Percentiles rank a stretch among this genome's conserved stretches.
Conservation (phyloP, 2,113 vertebrate species). For the Lepus europaeus region DNA sequence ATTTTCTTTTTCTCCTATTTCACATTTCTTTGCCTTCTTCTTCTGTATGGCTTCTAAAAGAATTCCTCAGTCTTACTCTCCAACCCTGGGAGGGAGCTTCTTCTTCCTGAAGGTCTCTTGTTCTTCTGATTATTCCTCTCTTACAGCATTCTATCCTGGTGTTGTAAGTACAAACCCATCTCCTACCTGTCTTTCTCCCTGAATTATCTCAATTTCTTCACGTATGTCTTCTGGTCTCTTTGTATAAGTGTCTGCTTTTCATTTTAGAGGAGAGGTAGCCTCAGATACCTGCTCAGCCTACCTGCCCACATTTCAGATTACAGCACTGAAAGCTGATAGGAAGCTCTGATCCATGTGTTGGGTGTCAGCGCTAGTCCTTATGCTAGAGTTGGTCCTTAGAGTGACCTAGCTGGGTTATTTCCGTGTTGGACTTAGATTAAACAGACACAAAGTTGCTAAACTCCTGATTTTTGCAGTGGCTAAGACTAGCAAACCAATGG, state of each 20-base stretch:
- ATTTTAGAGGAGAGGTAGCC: not conserved
- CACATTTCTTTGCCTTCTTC: not conserved
- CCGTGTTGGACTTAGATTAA: not conserved
- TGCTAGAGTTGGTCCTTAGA: not conserved
- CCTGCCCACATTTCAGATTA: not conserved
- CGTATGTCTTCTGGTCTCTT: not conserved
- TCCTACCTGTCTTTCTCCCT: not conserved
- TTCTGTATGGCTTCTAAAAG: not conserved
- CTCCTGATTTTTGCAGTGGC: not conserved
- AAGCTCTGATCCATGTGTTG: not conserved
- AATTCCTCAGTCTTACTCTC: slow-evolving; percentile 6
- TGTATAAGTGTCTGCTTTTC: not conserved
- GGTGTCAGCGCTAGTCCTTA: not conserved
- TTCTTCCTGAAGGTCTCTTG: slow-evolving; percentile 1
- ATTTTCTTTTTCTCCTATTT: not conserved
- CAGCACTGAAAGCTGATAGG: not conserved
- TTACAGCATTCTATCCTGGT: not conserved
- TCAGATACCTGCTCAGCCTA: not conserved
- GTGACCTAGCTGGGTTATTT: not conserved
- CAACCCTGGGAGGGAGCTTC: not conserved
- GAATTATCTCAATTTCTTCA: not conserved
- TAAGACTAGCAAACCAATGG: not conserved
- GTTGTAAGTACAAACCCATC: not conserved
- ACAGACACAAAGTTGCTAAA: not conserved
- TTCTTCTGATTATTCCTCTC: not conserved